Base-by-base conservation (phyloP, 2,797 vertebrate genomes). In the Leptodactylus fallax region DNA sequence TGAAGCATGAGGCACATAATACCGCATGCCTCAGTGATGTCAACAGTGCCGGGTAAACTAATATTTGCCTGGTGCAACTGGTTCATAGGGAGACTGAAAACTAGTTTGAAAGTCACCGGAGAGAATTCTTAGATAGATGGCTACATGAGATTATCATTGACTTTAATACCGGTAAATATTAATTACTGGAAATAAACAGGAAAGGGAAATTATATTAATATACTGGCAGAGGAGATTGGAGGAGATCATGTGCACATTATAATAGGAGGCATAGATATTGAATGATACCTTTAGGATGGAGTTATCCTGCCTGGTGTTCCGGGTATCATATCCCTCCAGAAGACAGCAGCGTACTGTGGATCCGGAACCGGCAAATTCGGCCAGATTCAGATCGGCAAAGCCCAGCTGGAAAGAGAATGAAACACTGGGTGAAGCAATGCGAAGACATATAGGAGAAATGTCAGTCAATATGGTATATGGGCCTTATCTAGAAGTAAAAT, bases 281-380 rank as follows among this genome's bases (percentile, higher is more conserved):
- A 12, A 9, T 12, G 45, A 87, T 94, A 95, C 98, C 97, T 99
- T 99, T 88, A 99, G 95, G 88, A 99, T 99, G 91, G 98, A 99
- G 95, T 99, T 99, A 94, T 99, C 98, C 94, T 99, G 98, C 53
- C 98, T 95, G 0, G 97, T 99, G 91, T 99, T 97, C 94, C 98
- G 98, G 0, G 98, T 99, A 94, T 99, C 97, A 7, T 99, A 99
- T 0, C 98, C 98, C 93, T 99, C 98, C 91, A 99, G 94, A 91
- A 99, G 95, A 90, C 97, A 99, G 94, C 98, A 98, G 91, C 98
- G 97, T 55, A 95, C 97, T 0, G 97, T 97, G 93, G 97, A 98
- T 90, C 98, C 98, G 0, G 98, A 98, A 89, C 98, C 98, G 0
- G 98, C 98, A 86, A 99, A 99, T 93, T 99, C 98, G 0, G 98